Evolutionary conservation across 2,888 invertebrate species (phyloP), one percentile per base, ranked within the genome.

Genomic region (Cepaea hortensis): DNA sequence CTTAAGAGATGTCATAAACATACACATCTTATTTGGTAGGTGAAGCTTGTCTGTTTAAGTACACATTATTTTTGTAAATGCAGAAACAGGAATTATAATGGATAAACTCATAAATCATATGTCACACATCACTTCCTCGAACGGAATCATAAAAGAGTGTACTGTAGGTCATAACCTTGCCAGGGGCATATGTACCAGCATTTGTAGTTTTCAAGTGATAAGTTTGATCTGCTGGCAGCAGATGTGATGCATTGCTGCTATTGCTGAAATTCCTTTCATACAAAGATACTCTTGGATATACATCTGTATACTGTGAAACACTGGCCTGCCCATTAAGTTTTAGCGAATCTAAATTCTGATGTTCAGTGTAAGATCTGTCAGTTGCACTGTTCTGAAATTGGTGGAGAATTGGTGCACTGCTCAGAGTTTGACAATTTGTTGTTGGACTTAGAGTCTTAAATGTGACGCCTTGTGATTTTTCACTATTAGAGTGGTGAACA

Each of bases 51-150:
- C 55, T 55, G 7, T 55, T 11, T 55, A 55, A 55, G 55, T 55
- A 55, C 11, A 55, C 55, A 11, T 9, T 9, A 55, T 55, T 55
- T 55, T 55, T 55, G 35, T 55, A 55, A 55, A 55, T 55, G 55
- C 55, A 55, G 55, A 55, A 55, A 55, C 55, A 55, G 7, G 7
- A 9, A 55, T 55, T 55, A 55, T 11, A 55, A 55, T 11, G 11
- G 55, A 55, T 55, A 55, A 55, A 55, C 55, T 55, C 7, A 9
- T 11, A 55, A 35, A 35, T 35, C 55, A 55, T 77, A n/a, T 81
- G 65, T 87, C 79, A 91, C n/a, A 91, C 91, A 89, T 91, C 91
- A 87, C 90, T 91, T 11, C 91, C 91, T 84, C 88, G 87, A 23
- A 91, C 86, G 77, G 89, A 88, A 62, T 90, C 89, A 79, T 89